Evolutionary conservation across 2,113 vertebrate species (phyloP), one percentile per base, ranked within the genome.

Genomic region (Anguilla rostrata): DNA sequence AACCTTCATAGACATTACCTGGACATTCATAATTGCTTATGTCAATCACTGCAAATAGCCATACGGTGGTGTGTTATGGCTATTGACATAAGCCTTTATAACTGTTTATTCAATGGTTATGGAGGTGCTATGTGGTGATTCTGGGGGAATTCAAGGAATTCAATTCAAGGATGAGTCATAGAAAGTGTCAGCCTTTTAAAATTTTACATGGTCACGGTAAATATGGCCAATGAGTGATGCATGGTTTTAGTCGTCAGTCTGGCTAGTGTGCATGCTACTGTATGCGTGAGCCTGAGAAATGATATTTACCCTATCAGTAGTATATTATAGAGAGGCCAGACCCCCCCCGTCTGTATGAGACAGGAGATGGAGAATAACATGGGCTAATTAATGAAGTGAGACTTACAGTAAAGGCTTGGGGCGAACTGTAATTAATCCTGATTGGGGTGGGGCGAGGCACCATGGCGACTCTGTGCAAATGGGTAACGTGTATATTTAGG

Each of bases 381-480:
- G 1, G 49, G 83, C 57, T 71, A 43, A 84, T 84, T 66, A 41
- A 84, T 66, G 57, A 71, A 84, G 57, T 84, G 83, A 40, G 56
- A 60, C 18, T 39, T 66, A 40, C 56, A 22, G 60, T 84, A 71
- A 16, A 53, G 66, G 66, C 43, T 46, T 0, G 46, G 8, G 39
- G 53, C 41, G 78, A 78, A 86, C 53, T 22, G 57, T 86, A 81
- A 86, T 86, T 86, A 86, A 86, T 81, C 46, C 49, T 40, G 78
- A 40, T 80, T 34, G 41, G 56, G 46, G 34, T 39, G 34, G 49
- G 78, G 43, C 43, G 49, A 86, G 41, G 39, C 78, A 60, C 56
- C 43, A 26, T 57, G 40, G 9, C 66, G 56, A n/a, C 29, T 81
- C 49, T 60, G 20, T 41, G 75, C 60, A 80, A 85, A 79, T 60